phyloP scores from a whole-genome alignment of 2,888 invertebrate genomes.

The Chalcis sispes region DNA sequence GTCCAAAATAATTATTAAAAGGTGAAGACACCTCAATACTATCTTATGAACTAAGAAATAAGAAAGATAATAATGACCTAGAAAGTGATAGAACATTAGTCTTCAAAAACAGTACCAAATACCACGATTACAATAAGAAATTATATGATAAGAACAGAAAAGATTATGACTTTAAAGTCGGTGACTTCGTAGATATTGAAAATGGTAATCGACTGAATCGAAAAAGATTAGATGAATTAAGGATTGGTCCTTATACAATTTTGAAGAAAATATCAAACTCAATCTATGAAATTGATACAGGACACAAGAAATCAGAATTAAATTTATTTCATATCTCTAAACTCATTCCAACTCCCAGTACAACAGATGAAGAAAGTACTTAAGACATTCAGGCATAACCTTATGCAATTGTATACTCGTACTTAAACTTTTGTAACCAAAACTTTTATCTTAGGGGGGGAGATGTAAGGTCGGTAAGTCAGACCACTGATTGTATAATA shows the following conservation, averaged over 20 bases:
- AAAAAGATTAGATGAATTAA: slow-evolving; percentile 42
- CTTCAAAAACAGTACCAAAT: slow-evolving; percentile 17
- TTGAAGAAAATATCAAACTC: neutral
- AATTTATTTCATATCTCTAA: too few species aligned
- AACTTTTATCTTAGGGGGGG: too few species aligned
- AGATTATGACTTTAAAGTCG: slow-evolving; percentile 17
- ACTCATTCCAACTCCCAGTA: too few species aligned
- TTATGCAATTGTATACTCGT: too few species aligned
- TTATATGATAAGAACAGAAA: slow-evolving; percentile 36
- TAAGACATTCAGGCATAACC: too few species aligned
- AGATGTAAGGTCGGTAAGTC: too few species aligned
- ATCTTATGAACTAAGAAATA: too few species aligned
- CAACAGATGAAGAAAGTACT: too few species aligned
- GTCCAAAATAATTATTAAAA: slow-evolving; percentile 21
- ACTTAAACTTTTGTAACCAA: too few species aligned
- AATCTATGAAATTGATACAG: too few species aligned
- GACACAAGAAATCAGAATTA: too few species aligned
- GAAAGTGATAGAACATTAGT: slow-evolving; percentile 60
- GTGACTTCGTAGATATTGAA: slow-evolving; percentile 33
- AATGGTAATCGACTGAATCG: slow-evolving; percentile 37
- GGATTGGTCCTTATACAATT: slow-evolving; percentile 42
- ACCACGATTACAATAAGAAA: slow-evolving; percentile 14
- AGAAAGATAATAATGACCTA: slow-evolving; percentile 23
- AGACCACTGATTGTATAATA: too few species aligned
- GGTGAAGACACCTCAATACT: slow-evolving; percentile 4